Base-by-base conservation (phyloP, 2,888 invertebrate genomes). In the Drosophila kokeensis region DNA sequence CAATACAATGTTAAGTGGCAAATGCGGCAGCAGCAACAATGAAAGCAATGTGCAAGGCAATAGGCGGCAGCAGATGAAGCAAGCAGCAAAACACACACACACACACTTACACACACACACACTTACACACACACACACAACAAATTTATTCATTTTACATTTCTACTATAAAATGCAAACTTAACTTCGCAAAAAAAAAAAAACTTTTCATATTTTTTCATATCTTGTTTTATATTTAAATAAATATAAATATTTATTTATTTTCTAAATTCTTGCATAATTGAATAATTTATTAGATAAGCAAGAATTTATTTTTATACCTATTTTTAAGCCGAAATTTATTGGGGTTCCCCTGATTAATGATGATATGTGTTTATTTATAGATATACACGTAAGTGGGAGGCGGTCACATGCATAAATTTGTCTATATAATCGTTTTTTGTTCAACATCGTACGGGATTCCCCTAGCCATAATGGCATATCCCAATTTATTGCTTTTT, bases 1-100 rank as follows among this genome's bases (percentile, higher is more conserved):
- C 63, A 76, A 70, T 61, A 48, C 83, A 70, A 72, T 70, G 66
- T 59, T 54, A 76, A 82, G 73, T 79, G 76, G 75, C 69, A 69
- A 66, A 48, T 57, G 80, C 76, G 75, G 34, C 67, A 75, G 42
- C 67, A 48, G 48, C 40, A 66, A 27, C 32, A 61, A 40, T 52
- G 67, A 57, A 52, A 49, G 55, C 55, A 32, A 54, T 36, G 45
- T 49, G 50, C 36, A 60, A 58, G 11, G 8, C 65, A 54, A n/a
- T 18, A n/a, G 18, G 21, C 38, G 29, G 36, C 38, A 74, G 21
- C 32, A 57, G 29, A 29, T n/a, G 27, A 62, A 32, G 40, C 48
- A 66, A 54, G 66, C 21, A 24, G 48, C 30, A 66, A 61, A 11
- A 18, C 24, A 18, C 4, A 11, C 62, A 29, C 55, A 49, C 34